Percentiles rank a stretch among this genome's conserved stretches.
Evolutionary conservation across 2,888 invertebrate species (phyloP).

Genomic region (Pegoplata infirma): DNA sequence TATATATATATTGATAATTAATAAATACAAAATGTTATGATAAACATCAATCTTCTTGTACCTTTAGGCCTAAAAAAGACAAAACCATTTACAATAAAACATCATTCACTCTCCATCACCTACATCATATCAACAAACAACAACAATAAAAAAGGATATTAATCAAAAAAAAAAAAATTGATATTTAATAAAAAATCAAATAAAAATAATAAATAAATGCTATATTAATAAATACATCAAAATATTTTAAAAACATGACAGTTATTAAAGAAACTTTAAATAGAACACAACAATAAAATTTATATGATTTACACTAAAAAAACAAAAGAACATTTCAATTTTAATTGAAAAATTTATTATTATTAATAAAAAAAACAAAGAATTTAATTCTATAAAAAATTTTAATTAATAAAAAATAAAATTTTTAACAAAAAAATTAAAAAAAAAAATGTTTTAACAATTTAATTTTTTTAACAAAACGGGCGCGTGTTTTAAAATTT

Average conservation of each 20-base stretch:
- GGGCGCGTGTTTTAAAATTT: background rate
- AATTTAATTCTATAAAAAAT: slow-evolving; percentile 13
- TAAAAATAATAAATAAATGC: slow-evolving; percentile 5
- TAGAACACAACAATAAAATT: slow-evolving; percentile 15
- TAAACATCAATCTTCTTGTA: slow-evolving; percentile 37
- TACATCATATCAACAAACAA: slow-evolving; percentile 51
- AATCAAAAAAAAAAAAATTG: background rate
- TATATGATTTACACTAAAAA: background rate
- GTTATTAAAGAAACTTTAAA: slow-evolving; percentile 22
- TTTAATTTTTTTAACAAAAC: background rate
- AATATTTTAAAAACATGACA: slow-evolving; percentile 11
- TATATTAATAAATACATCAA: background rate
- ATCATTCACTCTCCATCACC: slow-evolving; percentile 52
- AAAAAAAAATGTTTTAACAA: background rate
- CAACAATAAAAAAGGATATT: too few species aligned
- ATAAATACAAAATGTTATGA: slow-evolving; percentile 49
- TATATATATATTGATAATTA: slow-evolving; percentile 41
- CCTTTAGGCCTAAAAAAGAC: slow-evolving; percentile 48
- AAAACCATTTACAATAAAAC: slow-evolving; percentile 48
- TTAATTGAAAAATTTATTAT: background rate
- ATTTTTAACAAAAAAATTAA: background rate
- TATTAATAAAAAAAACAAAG: background rate
- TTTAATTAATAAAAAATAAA: slow-evolving; percentile 2
- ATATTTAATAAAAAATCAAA: background rate
- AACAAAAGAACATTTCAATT: background rate